These are phyloP conservation scores for Lepidurus apus DNA, from an alignment of 1,140 invertebrate species.

Conservation along the genomic window DNA sequence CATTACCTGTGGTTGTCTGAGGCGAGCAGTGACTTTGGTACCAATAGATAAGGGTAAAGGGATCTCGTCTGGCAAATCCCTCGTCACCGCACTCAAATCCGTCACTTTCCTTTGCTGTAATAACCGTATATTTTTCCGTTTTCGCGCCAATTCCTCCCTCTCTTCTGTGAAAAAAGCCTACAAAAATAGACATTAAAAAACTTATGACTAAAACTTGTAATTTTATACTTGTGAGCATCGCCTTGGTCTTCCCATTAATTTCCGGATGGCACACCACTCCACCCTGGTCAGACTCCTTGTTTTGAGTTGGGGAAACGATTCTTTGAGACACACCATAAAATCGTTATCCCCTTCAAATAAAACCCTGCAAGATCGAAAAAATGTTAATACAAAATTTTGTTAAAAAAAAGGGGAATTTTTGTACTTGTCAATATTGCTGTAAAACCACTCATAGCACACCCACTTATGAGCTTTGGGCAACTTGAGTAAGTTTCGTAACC, in stretches of 20 bases:
- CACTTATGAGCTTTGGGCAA: constrained; percentile 98
- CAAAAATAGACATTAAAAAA: constrained; percentile 40
- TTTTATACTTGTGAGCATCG: constrained; percentile 66
- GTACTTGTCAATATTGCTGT: constrained; percentile 90
- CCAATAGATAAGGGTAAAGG: constrained; percentile 94
- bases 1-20: constrained; percentile 71
- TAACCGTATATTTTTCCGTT: constrained; percentile 84
- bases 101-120: constrained; percentile 88
- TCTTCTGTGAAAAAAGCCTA: constrained; percentile 93
- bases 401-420: constrained; percentile 38
- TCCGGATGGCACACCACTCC: constrained; percentile 91
- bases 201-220: constrained; percentile 32
- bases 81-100: constrained; percentile 66
- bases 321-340: constrained; percentile 88
- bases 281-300: constrained; percentile 75
- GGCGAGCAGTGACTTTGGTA: constrained; percentile 85
- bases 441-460: constrained; percentile 99
- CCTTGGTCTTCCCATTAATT: constrained; percentile 95
- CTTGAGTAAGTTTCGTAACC: constrained; percentile 92
- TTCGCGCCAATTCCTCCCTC: constrained; percentile 77
- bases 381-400: constrained; percentile 26
- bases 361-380: constrained; percentile 53
- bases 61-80: constrained; percentile 92
- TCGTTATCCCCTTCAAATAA: constrained; percentile 95
- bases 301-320: constrained; percentile 89